These are phyloP conservation scores for Craniophora ligustri DNA, from an alignment of 2,888 invertebrate genomes.

Conservation along the genomic window DNA sequence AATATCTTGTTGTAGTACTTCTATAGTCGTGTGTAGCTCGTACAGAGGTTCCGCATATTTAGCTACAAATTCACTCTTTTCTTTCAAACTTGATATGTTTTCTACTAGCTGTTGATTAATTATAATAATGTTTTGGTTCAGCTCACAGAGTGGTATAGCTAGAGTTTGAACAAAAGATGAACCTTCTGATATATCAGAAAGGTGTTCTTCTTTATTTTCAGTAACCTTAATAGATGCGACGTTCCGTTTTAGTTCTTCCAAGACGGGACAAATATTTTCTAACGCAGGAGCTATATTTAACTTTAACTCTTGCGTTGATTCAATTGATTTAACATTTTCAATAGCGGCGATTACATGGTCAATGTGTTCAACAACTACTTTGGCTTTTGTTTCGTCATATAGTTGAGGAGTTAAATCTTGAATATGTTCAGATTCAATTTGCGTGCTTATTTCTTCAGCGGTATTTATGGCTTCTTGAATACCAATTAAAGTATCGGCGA, in stretches of 20 bases:
- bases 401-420: conserved; percentile 59
- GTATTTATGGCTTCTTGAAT: conserved; percentile 75
- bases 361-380: conserved; percentile 72
- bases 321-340: conserved; percentile 68
- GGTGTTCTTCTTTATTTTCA: conserved; percentile 62
- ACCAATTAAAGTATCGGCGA: conserved; percentile 67
- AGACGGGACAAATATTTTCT: conserved; percentile 72
- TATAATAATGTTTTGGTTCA: conserved; percentile 74
- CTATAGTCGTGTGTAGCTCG: conserved; percentile 79
- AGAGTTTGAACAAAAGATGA: conserved; percentile 77
- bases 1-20: conserved; percentile 82
- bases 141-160: conserved; percentile 75
- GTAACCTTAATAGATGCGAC: conserved; percentile 68
- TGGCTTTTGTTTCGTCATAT: conserved; percentile 62
- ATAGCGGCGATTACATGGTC: conserved; percentile 76
- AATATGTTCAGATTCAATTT: conserved; percentile 71
- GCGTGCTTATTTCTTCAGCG: conserved; percentile 70
- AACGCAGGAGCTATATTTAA: conserved; percentile 60
- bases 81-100: conserved; percentile 70
- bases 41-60: conserved; percentile 82
- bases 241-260: conserved; percentile 76
- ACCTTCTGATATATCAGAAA: conserved; percentile 75
- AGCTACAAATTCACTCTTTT: conserved; percentile 66
- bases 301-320: conserved; percentile 63
- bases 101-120: conserved; percentile 76